These are phyloP conservation scores for Anoplophora glabripennis DNA, from an alignment of 1,140 invertebrate species.

Conservation along the genomic window DNA sequence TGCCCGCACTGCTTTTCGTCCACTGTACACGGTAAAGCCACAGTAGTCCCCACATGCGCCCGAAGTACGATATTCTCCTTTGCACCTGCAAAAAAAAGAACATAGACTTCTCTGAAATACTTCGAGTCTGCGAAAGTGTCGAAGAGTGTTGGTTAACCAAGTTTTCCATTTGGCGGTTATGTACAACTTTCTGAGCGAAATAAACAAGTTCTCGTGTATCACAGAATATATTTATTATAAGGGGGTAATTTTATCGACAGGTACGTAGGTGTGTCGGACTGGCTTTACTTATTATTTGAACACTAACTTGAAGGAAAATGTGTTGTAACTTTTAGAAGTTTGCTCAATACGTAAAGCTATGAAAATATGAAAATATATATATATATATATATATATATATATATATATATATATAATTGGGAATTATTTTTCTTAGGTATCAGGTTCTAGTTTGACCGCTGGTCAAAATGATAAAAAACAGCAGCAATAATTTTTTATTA, in stretches of 20 bases:
- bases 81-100: slow-evolving; percentile 37
- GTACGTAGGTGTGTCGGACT: background rate
- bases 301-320: background rate
- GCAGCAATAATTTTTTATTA: too few relatives aligned
- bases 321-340: background rate
- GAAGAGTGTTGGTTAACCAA: background rate
- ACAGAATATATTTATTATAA: background rate
- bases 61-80: slow-evolving; percentile 39
- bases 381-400: too few relatives aligned
- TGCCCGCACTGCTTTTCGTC: slow-evolving; percentile 74
- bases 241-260: background rate
- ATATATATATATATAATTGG: too few relatives aligned
- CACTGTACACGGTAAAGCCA: slow-evolving; percentile 71
- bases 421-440: too few relatives aligned
- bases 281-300: slow-evolving; percentile 1
- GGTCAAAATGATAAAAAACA: too few relatives aligned
- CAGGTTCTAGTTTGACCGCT: too few relatives aligned
- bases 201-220: background rate
- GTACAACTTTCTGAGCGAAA: too few relatives aligned
- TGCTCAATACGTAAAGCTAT: too few relatives aligned
- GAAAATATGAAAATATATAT: too few relatives aligned
- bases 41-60: slow-evolving; percentile 59
- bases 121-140: background rate
- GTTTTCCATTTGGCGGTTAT: too few relatives aligned
- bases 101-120: background rate